These are phyloP conservation scores for Ammospiza caudacuta DNA, from an alignment of 2,113 vertebrate species.

Conservation along the genomic window DNA sequence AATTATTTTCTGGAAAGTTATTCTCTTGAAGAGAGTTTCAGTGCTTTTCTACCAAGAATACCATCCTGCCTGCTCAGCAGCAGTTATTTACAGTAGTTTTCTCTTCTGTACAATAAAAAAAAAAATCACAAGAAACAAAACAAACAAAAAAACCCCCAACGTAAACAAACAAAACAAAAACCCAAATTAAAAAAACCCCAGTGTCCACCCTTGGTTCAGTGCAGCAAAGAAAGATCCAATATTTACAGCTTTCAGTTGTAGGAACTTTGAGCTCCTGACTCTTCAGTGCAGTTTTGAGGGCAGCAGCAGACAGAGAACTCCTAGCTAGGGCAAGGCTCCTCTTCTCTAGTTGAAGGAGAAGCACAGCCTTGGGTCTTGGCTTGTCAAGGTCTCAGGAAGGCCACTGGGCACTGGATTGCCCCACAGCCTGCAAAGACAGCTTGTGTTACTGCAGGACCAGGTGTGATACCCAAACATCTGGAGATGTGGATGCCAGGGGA, in stretches of 20 bases:
- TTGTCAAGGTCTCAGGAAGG: constrained; percentile 49
- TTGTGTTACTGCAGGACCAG: fast-evolving
- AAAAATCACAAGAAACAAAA: not conserved
- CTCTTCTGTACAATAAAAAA: not conserved
- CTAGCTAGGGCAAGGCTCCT: not conserved
- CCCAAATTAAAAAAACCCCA: fast-evolving
- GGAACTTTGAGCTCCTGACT: not conserved
- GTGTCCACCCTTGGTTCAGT: not conserved
- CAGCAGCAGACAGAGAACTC: not conserved
- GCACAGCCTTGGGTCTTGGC: constrained; percentile 80
- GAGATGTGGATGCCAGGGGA: not conserved
- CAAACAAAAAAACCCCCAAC: not conserved
- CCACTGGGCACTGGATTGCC: constrained; percentile 73
- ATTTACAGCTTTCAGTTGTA: not conserved
- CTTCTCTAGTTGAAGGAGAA: constrained; percentile 76
- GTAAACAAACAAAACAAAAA: not conserved
- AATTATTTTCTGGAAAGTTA: not conserved
- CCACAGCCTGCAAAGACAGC: constrained; percentile 82
- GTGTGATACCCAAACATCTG: not conserved
- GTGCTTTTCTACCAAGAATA: not conserved
- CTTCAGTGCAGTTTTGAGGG: not conserved
- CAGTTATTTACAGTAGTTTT: not conserved
- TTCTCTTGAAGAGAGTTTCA: not conserved
- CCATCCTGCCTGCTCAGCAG: not conserved
- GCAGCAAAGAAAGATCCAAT: not conserved